Base-by-base conservation (phyloP, 2,113 vertebrate genomes). In the Chaetodon trifascialis region DNA sequence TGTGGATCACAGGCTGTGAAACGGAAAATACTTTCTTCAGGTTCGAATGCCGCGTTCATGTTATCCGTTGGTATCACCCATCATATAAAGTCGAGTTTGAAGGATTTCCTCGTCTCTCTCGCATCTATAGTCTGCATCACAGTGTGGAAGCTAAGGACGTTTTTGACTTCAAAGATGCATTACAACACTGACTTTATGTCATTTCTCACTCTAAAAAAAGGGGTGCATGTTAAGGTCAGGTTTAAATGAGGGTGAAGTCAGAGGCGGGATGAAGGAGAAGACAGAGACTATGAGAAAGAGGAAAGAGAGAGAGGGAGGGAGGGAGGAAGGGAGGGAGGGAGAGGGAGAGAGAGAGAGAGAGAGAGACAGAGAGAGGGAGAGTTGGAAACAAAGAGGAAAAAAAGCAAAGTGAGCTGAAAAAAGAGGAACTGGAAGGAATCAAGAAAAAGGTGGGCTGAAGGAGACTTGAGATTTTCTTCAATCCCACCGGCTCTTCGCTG, bases 171-270 rank as follows among this genome's bases (percentile, higher is more conserved):
- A 30, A 30, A 30, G 30, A 62, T 14, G 11, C 25, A 15, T 59
- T 36, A 11, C 58, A 10, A 47, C 2, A 11, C 15, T 51, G 4
- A 19, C 7, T 34, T 54, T 3, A 30, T 40, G 11, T 40, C 16
- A 56, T 16, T 56, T 16, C 54, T 36, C 54, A 23, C 4, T 52
- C 25, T 52, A 44, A 66, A 38, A 40, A 19, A 30, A 30, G 30
- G 60, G 81, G 82, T 84, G 83, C 47, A 71, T 89, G 64, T 89
- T 89, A 52, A 84, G 62, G 75, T 21, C 78, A 75, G 36, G 72
- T 82, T 83, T 78, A 62, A 76, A 82, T 12, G 1, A 52, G 7
- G 55, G 42, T 52, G n/a, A 73, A 69, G 42, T 47, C 21, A 73
- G 58, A 83, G 14, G 44, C 11, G 21, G 6, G 46, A 63, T 68